Conservation (phyloP, 2,797 vertebrate species). For the Staurois parvus region DNA sequence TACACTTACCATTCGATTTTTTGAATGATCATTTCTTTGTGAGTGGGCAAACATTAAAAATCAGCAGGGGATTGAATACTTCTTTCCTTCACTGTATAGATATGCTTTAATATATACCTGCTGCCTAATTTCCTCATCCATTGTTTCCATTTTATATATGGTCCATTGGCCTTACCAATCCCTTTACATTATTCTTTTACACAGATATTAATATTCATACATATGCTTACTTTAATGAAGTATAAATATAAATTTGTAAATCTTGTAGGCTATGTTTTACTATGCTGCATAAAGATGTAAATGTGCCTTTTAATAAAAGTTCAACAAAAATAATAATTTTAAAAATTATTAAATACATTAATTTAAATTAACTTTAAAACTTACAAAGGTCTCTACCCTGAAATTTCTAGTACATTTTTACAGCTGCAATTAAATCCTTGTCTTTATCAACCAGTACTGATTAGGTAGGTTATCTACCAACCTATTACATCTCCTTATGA, state of each 20-base stretch:
- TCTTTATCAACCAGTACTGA: background rate
- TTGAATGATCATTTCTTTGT: too few species aligned
- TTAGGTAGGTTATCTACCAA: background rate
- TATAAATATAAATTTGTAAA: too few species aligned
- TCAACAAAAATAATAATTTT: background rate
- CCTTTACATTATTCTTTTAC: background rate
- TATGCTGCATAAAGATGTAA: too few species aligned
- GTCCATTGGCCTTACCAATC: background rate
- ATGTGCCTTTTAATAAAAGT: background rate
- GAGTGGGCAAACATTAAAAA: too few species aligned
- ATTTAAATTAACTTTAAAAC: background rate
- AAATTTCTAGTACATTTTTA: background rate
- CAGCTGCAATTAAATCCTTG: background rate
- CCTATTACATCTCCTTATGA: background rate
- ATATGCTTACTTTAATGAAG: background rate
- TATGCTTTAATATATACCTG: background rate
- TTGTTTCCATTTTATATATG: background rate
- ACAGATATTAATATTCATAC: too few species aligned
- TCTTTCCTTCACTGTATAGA: too few species aligned
- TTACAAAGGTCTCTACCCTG: background rate
- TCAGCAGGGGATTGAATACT: too few species aligned
- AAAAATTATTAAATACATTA: too few species aligned
- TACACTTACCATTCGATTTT: too few species aligned
- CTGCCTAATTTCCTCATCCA: background rate
- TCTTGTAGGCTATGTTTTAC: too few species aligned